These are phyloP conservation scores for Bombus soroeensis DNA, from an alignment of 1,140 invertebrate genomes.

Conservation along the genomic window DNA sequence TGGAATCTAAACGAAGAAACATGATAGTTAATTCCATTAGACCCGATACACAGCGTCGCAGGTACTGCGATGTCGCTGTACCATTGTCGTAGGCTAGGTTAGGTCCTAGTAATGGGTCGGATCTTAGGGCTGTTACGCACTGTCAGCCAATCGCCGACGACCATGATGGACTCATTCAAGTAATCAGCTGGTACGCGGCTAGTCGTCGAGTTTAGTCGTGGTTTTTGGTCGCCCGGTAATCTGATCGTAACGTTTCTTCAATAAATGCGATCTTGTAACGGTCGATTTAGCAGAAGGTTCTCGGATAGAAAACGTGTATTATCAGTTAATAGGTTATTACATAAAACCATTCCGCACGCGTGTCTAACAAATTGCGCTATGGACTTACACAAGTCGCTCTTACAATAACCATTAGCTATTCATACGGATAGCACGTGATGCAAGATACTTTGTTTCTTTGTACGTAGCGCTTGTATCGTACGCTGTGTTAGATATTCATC, in stretches of 20 bases:
- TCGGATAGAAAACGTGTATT: not conserved
- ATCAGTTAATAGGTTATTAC: conserved; percentile 22
- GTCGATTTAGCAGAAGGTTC: not conserved
- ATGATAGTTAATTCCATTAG: not conserved
- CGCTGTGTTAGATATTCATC: not conserved
- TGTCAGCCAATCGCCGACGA: too few species aligned
- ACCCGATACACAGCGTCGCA: too few species aligned
- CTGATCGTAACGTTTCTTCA: not conserved
- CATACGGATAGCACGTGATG: conserved; percentile 2
- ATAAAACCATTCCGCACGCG: not conserved
- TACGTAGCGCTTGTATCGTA: not conserved
- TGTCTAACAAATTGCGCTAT: conserved; percentile 12
- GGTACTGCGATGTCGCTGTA: too few species aligned
- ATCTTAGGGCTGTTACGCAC: too few species aligned
- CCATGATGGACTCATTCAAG: too few species aligned
- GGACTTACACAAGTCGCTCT: not conserved
- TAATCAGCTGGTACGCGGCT: too few species aligned
- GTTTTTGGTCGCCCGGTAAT: too few species aligned
- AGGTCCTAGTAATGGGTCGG: too few species aligned
- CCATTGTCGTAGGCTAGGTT: too few species aligned
- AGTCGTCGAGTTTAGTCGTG: too few species aligned
- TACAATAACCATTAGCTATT: conserved; percentile 18
- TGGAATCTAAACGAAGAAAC: not conserved
- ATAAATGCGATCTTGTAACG: not conserved
- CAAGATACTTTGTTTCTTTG: conserved; percentile 7